Evolutionary conservation across 2,113 vertebrate species (phyloP).

Genomic region (Gavia stellata): DNA sequence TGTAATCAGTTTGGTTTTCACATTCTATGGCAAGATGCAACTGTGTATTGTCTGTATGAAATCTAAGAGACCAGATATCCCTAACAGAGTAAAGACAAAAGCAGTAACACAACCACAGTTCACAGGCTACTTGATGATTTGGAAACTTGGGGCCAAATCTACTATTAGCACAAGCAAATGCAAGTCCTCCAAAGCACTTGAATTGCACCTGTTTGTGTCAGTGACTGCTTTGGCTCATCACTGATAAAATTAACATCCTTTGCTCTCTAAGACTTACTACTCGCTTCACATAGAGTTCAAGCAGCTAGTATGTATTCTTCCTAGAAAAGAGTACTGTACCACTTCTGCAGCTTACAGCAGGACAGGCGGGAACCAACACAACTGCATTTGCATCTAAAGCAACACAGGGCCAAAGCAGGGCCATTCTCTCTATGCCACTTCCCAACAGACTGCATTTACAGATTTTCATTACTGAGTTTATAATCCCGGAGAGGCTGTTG

Average conservation of each 20-base stretch:
- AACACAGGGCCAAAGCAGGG: background rate
- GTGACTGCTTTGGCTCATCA: background rate
- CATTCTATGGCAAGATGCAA: background rate
- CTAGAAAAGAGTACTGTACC: background rate
- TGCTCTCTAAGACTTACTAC: background rate
- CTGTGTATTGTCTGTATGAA: background rate
- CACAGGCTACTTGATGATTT: background rate
- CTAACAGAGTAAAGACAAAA: background rate
- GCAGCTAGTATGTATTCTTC: rapidly evolving
- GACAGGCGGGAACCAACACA: background rate
- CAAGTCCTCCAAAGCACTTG: rapidly evolving
- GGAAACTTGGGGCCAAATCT: background rate
- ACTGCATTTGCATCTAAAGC: background rate
- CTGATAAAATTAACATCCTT: background rate
- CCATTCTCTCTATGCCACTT: background rate
- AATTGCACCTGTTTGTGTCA: background rate
- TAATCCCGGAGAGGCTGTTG: background rate
- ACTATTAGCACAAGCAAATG: background rate
- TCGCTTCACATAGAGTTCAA: background rate
- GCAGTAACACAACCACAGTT: background rate
- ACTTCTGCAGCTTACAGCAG: background rate
- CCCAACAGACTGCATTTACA: background rate
- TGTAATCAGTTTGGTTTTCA: background rate
- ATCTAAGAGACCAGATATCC: background rate
- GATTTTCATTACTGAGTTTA: background rate